Conservation (phyloP, 2,113 vertebrate species). For the Synodontis membranacea region DNA sequence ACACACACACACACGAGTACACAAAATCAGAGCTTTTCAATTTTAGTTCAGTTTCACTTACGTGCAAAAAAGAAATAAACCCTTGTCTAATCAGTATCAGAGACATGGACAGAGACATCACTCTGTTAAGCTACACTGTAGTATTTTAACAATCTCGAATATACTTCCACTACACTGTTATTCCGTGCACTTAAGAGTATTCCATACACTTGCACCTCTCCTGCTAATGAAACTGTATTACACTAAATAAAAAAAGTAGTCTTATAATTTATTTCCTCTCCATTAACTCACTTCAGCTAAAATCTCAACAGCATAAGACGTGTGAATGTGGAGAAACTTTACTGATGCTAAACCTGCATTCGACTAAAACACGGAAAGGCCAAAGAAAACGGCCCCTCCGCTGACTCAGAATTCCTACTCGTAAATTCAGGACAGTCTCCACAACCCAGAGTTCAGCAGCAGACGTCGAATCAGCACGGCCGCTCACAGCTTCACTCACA, state of each 20-base stretch:
- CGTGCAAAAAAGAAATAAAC: too few species aligned
- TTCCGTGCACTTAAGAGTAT: too few species aligned
- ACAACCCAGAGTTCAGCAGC: too few species aligned
- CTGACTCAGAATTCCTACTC: too few species aligned
- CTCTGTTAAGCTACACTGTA: not conserved
- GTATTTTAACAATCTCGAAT: not conserved
- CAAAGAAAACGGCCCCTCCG: too few species aligned
- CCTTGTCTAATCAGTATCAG: not conserved
- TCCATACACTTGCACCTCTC: too few species aligned
- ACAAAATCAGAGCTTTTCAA: not conserved
- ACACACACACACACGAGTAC: too few species aligned
- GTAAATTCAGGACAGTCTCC: too few species aligned
- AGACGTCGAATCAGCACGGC: too few species aligned
- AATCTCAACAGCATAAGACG: not conserved
- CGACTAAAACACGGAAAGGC: not conserved
- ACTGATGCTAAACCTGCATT: not conserved
- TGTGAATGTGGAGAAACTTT: not conserved
- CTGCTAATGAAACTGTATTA: not conserved
- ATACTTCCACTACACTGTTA: too few species aligned
- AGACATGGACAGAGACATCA: not conserved
- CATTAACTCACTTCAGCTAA: not conserved
- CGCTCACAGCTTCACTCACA: too few species aligned
- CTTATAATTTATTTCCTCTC: not conserved
- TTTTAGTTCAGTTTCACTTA: not conserved
- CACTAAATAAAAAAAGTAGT: not conserved